phyloP scores from a whole-genome alignment of 35 echinoderm and acorn worm species.

The Anneissia japonica region DNA sequence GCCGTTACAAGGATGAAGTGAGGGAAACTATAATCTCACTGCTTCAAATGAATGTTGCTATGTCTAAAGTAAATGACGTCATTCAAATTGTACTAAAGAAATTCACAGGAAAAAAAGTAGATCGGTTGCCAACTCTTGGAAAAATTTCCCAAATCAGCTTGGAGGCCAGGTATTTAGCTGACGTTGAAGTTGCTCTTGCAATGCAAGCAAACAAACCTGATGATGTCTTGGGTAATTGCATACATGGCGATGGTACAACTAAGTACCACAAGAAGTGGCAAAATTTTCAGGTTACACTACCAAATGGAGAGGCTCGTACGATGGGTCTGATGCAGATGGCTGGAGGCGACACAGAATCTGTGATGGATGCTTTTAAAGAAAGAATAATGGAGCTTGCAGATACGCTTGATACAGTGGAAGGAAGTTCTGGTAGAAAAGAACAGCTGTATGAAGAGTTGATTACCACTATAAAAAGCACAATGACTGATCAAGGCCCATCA shows the following conservation, averaged over 20 bases:
- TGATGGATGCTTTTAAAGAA: not conserved
- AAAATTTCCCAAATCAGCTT: slow-evolving; percentile 6
- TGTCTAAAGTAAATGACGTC: slow-evolving; percentile 23
- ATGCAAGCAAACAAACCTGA: slow-evolving; percentile 12
- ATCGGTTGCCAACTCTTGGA: slow-evolving; percentile 1
- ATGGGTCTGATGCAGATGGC: slow-evolving; percentile 18
- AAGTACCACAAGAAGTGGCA: slow-evolving; percentile 57
- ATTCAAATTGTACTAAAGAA: slow-evolving; percentile 32
- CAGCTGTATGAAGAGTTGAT: slow-evolving; percentile 21
- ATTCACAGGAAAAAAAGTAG: slow-evolving; percentile 4
- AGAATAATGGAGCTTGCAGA: slow-evolving; percentile 13
- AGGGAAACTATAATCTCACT: slow-evolving; percentile 34
- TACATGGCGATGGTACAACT: slow-evolving; percentile 60
- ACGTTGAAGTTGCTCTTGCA: slow-evolving; percentile 28
- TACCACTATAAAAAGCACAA: slow-evolving; percentile 14
- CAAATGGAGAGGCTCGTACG: slow-evolving; percentile 29
- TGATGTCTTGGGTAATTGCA: slow-evolving; percentile 15
- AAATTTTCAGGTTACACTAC: slow-evolving; percentile 51
- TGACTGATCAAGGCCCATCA: slow-evolving; percentile 57
- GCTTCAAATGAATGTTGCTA: slow-evolving; percentile 25
- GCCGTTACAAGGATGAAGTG: slow-evolving; percentile 22
- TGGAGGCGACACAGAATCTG: slow-evolving; percentile 7
- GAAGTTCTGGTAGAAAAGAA: not conserved
- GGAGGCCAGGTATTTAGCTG: slow-evolving; percentile 41
- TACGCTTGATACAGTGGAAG: not conserved